These are phyloP conservation scores for Escarpia spicata DNA, from an alignment of 2,888 invertebrate genomes.

Conservation along the genomic window DNA sequence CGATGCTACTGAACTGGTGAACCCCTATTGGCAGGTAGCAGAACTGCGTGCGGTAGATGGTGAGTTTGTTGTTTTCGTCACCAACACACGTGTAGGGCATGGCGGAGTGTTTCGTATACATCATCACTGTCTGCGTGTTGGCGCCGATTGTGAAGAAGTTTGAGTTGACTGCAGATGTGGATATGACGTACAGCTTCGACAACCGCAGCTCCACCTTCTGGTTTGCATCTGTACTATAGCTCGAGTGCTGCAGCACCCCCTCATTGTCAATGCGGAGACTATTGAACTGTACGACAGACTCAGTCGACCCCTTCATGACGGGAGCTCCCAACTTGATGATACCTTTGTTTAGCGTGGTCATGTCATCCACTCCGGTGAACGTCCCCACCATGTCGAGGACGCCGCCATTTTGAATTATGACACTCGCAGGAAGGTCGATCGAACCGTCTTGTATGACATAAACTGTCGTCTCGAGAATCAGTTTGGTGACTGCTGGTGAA, in stretches of 20 bases:
- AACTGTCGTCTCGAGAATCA: neutral
- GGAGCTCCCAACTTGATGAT: slow-evolving; percentile 37
- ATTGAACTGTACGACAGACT: neutral
- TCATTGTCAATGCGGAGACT: slow-evolving; percentile 37
- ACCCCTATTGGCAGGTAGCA: neutral
- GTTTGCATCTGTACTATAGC: slow-evolving; percentile 38
- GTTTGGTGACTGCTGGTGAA: neutral
- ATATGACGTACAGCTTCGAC: neutral
- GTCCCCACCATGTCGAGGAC: neutral
- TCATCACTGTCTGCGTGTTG: slow-evolving; percentile 35
- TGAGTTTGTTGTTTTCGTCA: slow-evolving; percentile 26
- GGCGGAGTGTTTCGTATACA: slow-evolving; percentile 35
- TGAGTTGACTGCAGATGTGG: neutral
- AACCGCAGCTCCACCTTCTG: slow-evolving; percentile 23
- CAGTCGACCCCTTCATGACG: slow-evolving; percentile 1
- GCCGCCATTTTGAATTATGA: neutral
- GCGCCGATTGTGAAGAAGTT: slow-evolving; percentile 25
- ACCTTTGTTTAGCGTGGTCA: neutral
- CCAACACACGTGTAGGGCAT: slow-evolving; percentile 20
- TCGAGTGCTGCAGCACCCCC: slow-evolving; percentile 40
- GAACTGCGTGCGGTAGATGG: slow-evolving; percentile 26
- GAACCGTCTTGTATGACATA: neutral
- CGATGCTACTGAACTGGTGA: slow-evolving; percentile 41
- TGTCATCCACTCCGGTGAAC: neutral
- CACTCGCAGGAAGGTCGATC: neutral